A percentile compares a stretch with the other conserved stretches of the same genome.
Evolutionary conservation across 2,888 invertebrate species (phyloP).

Genomic region (Allygus modestus): DNA sequence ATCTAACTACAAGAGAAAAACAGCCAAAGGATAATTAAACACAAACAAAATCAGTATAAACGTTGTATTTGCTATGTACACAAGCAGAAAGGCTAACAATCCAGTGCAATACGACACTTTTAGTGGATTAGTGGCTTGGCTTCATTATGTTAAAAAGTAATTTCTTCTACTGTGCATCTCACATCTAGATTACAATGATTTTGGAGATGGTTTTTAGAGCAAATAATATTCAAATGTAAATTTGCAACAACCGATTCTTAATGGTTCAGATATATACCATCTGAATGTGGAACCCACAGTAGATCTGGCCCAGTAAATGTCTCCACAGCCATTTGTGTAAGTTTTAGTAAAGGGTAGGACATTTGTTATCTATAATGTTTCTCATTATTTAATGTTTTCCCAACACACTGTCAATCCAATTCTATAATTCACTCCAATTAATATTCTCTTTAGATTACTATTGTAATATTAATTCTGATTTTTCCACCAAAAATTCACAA

Average conservation of each 20-base stretch:
- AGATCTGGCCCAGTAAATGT: background rate
- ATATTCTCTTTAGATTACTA: background rate
- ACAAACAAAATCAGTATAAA: slow-evolving; percentile 43
- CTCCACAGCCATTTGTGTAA: background rate
- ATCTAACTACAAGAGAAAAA: too few species aligned
- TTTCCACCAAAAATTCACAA: too few species aligned
- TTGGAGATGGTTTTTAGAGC: background rate
- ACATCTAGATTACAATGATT: background rate
- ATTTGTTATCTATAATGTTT: background rate
- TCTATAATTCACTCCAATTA: too few species aligned
- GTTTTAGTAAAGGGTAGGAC: background rate
- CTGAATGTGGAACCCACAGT: background rate
- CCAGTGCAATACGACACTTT: slow-evolving; percentile 20
- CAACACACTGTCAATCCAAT: background rate
- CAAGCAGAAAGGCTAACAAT: slow-evolving; percentile 43
- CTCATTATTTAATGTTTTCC: background rate
- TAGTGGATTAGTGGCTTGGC: slow-evolving; percentile 41
- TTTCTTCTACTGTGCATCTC: background rate
- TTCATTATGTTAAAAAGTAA: slow-evolving; percentile 8
- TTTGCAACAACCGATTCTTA: too few species aligned
- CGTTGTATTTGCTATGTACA: slow-evolving; percentile 56
- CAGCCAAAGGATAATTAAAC: background rate
- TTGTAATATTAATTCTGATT: too few species aligned
- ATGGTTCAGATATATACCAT: too few species aligned
- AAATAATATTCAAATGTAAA: too few species aligned